phyloP scores from a whole-genome alignment of 2,797 vertebrate genomes.

The Emydoidea blandingii region DNA sequence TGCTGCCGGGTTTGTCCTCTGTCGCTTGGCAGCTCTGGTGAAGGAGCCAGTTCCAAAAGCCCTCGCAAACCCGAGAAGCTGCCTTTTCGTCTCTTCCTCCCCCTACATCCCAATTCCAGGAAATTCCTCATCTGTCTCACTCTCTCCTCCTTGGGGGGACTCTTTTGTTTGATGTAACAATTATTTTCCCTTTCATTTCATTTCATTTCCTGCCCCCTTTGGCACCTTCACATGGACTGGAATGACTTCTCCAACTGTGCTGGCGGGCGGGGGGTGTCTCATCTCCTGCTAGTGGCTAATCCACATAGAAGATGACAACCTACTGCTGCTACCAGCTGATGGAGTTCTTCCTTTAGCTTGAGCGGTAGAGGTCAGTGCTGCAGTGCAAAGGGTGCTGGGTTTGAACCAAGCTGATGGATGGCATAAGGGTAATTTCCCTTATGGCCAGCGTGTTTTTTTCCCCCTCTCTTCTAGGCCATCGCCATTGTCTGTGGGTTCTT shows the following conservation, averaged over 20 bases:
- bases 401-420: neutral
- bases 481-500: constrained; percentile 88
- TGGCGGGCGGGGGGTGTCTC: neutral
- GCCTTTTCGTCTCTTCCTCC: neutral
- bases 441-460: neutral
- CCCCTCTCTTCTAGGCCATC: constrained; percentile 78
- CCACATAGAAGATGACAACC: neutral
- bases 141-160: neutral
- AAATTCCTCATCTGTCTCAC: neutral
- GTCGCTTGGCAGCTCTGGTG: neutral
- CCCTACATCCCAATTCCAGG: neutral
- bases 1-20: neutral
- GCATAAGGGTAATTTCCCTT: neutral
- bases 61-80: neutral
- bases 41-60: neutral
- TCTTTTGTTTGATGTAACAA: neutral
- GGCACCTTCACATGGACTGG: neutral
- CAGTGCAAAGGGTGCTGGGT: neutral
- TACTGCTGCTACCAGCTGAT: neutral
- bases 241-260: neutral
- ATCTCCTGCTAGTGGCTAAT: neutral
- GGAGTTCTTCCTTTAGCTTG: neutral
- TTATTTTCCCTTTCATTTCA: neutral
- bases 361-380: neutral
- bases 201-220: neutral